These are phyloP conservation scores for Climacteris rufus DNA, from an alignment of 2,113 vertebrate species.

Conservation along the genomic window DNA sequence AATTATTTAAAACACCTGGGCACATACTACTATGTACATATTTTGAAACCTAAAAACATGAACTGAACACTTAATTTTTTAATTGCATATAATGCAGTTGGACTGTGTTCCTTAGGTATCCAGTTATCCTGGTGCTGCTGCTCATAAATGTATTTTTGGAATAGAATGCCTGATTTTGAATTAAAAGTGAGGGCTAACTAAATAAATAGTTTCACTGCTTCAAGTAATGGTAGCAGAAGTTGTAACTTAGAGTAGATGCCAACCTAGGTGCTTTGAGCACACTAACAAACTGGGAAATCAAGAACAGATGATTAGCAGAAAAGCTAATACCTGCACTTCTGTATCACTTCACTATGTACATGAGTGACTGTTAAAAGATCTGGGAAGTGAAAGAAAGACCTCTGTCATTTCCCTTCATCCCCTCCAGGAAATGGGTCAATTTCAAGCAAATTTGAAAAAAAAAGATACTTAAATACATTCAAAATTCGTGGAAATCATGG, in stretches of 20 bases:
- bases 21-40: accelerated
- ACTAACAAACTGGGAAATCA: not conserved
- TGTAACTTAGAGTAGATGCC: not conserved
- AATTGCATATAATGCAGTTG: not conserved
- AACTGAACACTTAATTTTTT: not conserved
- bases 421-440: not conserved
- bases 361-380: not conserved
- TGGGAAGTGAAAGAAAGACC: not conserved
- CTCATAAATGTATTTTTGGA: not conserved
- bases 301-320: not conserved
- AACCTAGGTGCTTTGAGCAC: not conserved
- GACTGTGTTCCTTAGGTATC: not conserved
- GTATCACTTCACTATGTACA: not conserved
- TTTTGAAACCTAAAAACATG: not conserved
- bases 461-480: not conserved
- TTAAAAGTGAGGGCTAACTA: not conserved
- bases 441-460: not conserved
- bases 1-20: not conserved
- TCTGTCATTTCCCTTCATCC: not conserved
- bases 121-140: not conserved
- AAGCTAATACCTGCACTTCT: not conserved
- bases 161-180: not conserved
- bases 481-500: not conserved
- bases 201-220: not conserved
- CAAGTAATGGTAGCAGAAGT: not conserved